These are phyloP conservation scores for Dendrocopos noguchii DNA, from an alignment of 2,113 vertebrate genomes.

Conservation along the genomic window DNA sequence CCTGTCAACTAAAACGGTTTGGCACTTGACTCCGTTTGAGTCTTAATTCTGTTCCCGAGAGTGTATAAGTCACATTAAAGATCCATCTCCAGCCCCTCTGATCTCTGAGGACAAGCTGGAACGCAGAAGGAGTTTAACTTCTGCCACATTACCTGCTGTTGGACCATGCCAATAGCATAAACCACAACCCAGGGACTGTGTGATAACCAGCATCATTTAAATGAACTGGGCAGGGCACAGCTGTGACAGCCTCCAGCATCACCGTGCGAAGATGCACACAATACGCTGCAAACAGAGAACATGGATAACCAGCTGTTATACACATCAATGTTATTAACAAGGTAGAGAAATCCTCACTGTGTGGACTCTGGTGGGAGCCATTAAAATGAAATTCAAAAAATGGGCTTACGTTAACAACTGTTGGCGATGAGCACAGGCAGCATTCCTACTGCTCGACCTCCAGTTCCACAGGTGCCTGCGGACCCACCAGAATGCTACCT, in stretches of 20 bases:
- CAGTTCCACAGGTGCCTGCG: fast-evolving
- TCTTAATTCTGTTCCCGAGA: too few species aligned
- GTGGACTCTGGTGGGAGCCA: not conserved
- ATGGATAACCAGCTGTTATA: fast-evolving
- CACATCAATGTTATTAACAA: fast-evolving
- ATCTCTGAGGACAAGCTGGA: too few species aligned
- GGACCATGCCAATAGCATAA: too few species aligned
- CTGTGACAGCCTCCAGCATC: not conserved
- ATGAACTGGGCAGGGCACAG: fast-evolving
- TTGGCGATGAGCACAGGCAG: fast-evolving
- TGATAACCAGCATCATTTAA: fast-evolving
- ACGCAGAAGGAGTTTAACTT: too few species aligned
- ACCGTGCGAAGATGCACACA: fast-evolving
- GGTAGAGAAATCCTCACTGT: not conserved
- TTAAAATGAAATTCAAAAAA: fast-evolving
- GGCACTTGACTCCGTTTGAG: too few species aligned
- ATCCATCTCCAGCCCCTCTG: too few species aligned
- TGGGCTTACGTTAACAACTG: fast-evolving
- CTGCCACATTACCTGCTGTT: too few species aligned
- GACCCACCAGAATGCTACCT: fast-evolving
- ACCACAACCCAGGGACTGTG: too few species aligned
- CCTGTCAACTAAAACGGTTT: too few species aligned
- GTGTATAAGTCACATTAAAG: too few species aligned
- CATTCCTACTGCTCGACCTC: fast-evolving
- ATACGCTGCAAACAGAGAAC: fast-evolving